These are phyloP conservation scores for Isoperla grammatica DNA, from an alignment of 2,888 invertebrate species.

Conservation along the genomic window DNA sequence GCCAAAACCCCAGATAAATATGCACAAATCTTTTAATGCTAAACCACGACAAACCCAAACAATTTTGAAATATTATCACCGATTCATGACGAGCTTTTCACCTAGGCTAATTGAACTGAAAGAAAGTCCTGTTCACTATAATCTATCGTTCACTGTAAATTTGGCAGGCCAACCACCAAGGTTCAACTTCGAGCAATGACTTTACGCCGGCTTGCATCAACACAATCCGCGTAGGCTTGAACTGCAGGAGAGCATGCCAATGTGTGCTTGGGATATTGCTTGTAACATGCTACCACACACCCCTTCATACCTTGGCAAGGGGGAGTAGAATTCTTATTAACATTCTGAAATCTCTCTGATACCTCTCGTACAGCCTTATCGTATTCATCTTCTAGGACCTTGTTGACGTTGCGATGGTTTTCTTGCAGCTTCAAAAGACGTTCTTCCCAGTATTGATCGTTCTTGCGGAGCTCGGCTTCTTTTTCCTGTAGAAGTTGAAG, in stretches of 20 bases:
- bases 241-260: constrained; percentile 56
- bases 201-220: constrained; percentile 48
- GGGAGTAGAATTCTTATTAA: constrained; percentile 37
- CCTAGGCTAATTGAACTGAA: too few relatives aligned
- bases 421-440: constrained; percentile 51
- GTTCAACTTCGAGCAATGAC: too few relatives aligned
- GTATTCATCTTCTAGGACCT: constrained; percentile 53
- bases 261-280: constrained; percentile 52
- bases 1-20: too few relatives aligned
- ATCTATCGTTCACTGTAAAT: too few relatives aligned
- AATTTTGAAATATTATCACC: too few relatives aligned
- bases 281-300: constrained; percentile 56
- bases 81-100: too few relatives aligned
- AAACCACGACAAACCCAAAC: too few relatives aligned
- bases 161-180: too few relatives aligned
- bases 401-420: constrained; percentile 51
- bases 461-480: constrained; percentile 52
- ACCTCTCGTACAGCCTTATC: constrained; percentile 49
- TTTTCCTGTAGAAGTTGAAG: constrained; percentile 49
- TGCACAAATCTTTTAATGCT: too few relatives aligned
- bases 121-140: too few relatives aligned
- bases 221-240: constrained; percentile 55
- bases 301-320: constrained; percentile 53
- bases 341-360: constrained; percentile 42
- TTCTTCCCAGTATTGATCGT: constrained; percentile 56